Percentiles rank a stretch among this genome's conserved stretches.
Evolutionary conservation across 2,888 invertebrate genomes (phyloP).

Genomic region (Unio pictorum): DNA sequence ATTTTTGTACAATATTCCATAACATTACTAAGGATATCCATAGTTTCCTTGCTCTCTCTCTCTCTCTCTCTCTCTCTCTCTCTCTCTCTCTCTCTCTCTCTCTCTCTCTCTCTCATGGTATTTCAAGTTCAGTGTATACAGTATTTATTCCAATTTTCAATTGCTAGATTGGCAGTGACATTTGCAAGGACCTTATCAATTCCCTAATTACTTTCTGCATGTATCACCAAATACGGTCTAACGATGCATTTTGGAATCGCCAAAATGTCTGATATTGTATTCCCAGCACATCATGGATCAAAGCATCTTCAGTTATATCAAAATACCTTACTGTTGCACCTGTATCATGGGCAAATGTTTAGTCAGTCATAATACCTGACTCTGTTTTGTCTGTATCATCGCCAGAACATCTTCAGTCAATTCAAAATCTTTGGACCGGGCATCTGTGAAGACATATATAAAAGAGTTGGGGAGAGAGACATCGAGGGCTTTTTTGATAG

Average conservation of each 20-base stretch:
- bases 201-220: too few species aligned
- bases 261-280: too few species aligned
- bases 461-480: conserved; percentile 79
- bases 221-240: too few species aligned
- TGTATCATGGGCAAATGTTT: conserved; percentile 79
- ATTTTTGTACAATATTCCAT: too few species aligned
- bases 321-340: conserved; percentile 80
- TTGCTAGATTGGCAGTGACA: too few species aligned
- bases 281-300: conserved; percentile 62
- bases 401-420: conserved; percentile 78
- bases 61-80: conserved; percentile 13
- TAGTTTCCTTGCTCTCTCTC: conserved; percentile 3
- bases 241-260: too few species aligned
- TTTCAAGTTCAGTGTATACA: too few species aligned
- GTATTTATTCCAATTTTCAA: too few species aligned
- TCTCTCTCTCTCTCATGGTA: background rate
- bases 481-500: conserved; percentile 79
- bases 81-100: conserved; percentile 20
- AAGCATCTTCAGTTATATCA: conserved; percentile 71
- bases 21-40: background rate
- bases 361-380: conserved; percentile 77
- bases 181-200: too few species aligned
- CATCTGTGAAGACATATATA: conserved; percentile 85
- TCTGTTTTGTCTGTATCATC: conserved; percentile 81
- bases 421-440: conserved; percentile 80